phyloP scores from a whole-genome alignment of 2,113 vertebrate species.

The Callionymus lyra region DNA sequence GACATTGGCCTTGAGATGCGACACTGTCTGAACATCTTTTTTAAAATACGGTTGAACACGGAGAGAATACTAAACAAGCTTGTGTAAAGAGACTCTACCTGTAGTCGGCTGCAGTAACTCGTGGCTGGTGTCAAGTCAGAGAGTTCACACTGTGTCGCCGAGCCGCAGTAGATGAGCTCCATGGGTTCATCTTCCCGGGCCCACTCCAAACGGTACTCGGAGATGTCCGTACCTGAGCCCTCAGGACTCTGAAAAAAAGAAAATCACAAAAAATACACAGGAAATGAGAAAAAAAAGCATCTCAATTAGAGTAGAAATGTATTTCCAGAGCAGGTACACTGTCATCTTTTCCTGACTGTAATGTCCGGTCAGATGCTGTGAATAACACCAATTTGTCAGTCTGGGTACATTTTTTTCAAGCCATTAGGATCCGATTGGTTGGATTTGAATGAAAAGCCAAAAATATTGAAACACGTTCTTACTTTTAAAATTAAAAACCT shows the following conservation, averaged over 20 bases:
- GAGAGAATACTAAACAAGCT: background rate
- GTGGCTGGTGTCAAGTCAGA: conserved; percentile 76
- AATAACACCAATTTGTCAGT: too few relatives aligned
- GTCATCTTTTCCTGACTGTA: too few relatives aligned
- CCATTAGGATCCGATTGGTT: too few relatives aligned
- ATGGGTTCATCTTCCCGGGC: conserved; percentile 79
- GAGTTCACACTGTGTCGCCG: conserved; percentile 80
- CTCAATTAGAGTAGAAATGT: too few relatives aligned
- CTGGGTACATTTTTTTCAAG: too few relatives aligned
- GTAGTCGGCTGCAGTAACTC: conserved; percentile 84
- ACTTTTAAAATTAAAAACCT: too few relatives aligned
- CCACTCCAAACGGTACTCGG: conserved; percentile 93
- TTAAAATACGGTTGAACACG: background rate
- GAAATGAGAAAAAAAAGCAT: background rate
- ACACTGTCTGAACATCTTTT: too few relatives aligned
- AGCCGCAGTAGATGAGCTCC: conserved; percentile 79
- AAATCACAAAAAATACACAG: background rate
- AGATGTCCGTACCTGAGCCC: conserved; percentile 87
- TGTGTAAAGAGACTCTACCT: conserved; percentile 35
- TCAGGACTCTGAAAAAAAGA: conserved; percentile 75
- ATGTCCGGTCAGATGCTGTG: too few relatives aligned
- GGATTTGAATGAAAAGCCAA: too few relatives aligned
- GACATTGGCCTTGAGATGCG: too few relatives aligned
- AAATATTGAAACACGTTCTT: too few relatives aligned
- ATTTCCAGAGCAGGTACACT: too few relatives aligned